Evolutionary conservation across 2,113 vertebrate genomes (phyloP).

Genomic region (Saccopteryx leptura): DNA sequence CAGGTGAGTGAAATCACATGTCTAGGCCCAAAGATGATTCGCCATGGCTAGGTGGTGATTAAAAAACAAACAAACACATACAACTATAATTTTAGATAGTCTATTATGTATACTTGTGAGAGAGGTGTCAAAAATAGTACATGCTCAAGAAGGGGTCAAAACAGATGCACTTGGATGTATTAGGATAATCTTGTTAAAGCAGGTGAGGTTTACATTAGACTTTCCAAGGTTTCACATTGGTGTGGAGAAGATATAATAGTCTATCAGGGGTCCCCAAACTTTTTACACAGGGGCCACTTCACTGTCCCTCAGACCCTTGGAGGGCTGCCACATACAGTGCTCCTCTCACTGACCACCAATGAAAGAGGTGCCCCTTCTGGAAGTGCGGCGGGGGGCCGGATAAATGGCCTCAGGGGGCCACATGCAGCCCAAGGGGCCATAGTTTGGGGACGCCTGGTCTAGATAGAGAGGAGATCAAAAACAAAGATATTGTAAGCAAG

Average conservation of each 20-base stretch:
- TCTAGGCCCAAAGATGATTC: neutral
- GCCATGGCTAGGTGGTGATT: neutral
- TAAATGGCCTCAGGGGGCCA: too few relatives aligned
- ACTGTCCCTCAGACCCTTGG: too few relatives aligned
- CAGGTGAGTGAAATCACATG: neutral
- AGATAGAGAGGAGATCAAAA: neutral
- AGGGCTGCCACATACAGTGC: too few relatives aligned
- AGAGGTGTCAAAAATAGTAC: neutral
- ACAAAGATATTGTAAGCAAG: neutral
- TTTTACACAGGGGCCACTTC: too few relatives aligned
- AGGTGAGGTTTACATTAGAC: neutral
- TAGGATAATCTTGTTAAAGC: neutral
- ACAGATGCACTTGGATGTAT: neutral
- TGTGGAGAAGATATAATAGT: neutral
- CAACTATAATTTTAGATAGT: slow-evolving; percentile 1
- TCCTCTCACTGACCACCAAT: too few relatives aligned
- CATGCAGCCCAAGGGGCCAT: too few relatives aligned
- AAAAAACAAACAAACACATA: neutral
- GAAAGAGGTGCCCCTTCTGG: too few relatives aligned
- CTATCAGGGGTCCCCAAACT: too few relatives aligned
- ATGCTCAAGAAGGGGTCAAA: neutral
- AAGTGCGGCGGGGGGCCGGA: too few relatives aligned
- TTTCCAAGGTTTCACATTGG: neutral
- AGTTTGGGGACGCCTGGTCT: too few relatives aligned
- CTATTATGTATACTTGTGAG: neutral